Evolutionary conservation across 2,113 vertebrate species (phyloP).

Genomic region (Pungitius pungitius): DNA sequence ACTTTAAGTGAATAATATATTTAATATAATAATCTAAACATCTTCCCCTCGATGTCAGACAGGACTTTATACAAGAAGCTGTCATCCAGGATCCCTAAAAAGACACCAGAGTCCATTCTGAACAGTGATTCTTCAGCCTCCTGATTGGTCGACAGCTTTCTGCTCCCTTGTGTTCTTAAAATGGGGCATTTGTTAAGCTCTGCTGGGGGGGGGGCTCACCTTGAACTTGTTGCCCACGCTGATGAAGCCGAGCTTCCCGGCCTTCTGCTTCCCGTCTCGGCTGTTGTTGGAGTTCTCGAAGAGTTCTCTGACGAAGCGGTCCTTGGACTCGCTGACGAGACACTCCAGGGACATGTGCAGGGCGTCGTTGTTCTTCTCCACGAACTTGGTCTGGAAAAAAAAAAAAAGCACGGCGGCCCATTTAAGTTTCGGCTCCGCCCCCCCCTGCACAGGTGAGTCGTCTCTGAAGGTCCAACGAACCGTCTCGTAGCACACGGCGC

Average conservation of each 20-base stretch:
- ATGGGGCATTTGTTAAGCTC: too few species aligned
- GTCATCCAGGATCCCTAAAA: too few species aligned
- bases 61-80: too few species aligned
- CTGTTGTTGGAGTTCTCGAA: slow-evolving; percentile 91
- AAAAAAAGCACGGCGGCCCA: too few species aligned
- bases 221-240: slow-evolving; percentile 99
- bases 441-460: not conserved
- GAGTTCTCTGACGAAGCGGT: slow-evolving; percentile 89
- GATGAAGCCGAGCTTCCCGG: slow-evolving; percentile 97
- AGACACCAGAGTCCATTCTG: too few species aligned
- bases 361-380: slow-evolving; percentile 99
- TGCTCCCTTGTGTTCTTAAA: too few species aligned
- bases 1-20: too few species aligned
- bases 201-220: slow-evolving; percentile 70
- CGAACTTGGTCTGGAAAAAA: slow-evolving; percentile 89
- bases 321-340: slow-evolving; percentile 94
- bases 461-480: slow-evolving; percentile 70
- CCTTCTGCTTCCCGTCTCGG: slow-evolving; percentile 92
- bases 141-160: too few species aligned
- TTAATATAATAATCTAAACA: too few species aligned
- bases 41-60: too few species aligned
- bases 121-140: too few species aligned
- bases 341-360: slow-evolving; percentile 96
- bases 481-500: slow-evolving; percentile 98
- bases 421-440: too few species aligned